A percentile compares a stretch with the other conserved stretches of the same genome.
Evolutionary conservation across 37 sponge, comb jelly and placozoan genomes (phyloP).

Genomic region (Halichondria panicea): DNA sequence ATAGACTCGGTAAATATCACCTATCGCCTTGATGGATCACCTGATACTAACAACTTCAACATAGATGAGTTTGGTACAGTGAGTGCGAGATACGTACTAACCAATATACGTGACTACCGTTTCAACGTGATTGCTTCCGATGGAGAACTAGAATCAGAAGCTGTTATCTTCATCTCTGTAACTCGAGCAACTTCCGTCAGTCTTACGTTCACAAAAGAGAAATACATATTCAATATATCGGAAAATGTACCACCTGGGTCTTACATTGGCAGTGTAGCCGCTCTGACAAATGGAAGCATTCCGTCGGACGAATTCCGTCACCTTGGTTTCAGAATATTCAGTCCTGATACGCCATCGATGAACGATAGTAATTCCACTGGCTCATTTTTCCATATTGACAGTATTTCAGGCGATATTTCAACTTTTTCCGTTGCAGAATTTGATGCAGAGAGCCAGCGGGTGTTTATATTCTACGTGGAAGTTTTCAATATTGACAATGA

Average conservation of each 20-base stretch:
- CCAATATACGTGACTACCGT: conserved; percentile 29
- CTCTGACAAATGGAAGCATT: conserved; percentile 15
- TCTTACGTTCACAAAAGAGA: conserved; percentile 12
- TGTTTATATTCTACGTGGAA: conserved; percentile 30
- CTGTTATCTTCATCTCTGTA: conserved; percentile 43
- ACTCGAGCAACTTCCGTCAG: conserved; percentile 14
- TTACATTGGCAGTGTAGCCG: conserved; percentile 24
- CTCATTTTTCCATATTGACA: conserved; percentile 45
- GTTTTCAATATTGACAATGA: conserved; percentile 18
- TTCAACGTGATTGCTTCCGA: conserved; percentile 48
- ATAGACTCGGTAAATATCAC: conserved; percentile 11
- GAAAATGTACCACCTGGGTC: conserved; percentile 20
- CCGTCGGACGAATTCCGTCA: conserved; percentile 8
- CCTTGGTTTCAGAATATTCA: conserved; percentile 5
- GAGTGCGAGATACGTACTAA: conserved; percentile 5
- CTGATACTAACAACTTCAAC: no score
- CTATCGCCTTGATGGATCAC: conserved; percentile 10
- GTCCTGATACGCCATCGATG: neutral
- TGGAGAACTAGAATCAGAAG: conserved; percentile 1
- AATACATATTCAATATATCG: conserved; percentile 27
- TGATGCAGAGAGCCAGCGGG: conserved; percentile 34
- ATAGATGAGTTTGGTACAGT: no score
- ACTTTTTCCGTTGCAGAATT: conserved; percentile 6
- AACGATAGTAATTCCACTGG: neutral
- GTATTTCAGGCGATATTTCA: conserved; percentile 16